These are phyloP conservation scores for Clupea harengus DNA, from an alignment of 2,113 vertebrate genomes.

Conservation along the genomic window DNA sequence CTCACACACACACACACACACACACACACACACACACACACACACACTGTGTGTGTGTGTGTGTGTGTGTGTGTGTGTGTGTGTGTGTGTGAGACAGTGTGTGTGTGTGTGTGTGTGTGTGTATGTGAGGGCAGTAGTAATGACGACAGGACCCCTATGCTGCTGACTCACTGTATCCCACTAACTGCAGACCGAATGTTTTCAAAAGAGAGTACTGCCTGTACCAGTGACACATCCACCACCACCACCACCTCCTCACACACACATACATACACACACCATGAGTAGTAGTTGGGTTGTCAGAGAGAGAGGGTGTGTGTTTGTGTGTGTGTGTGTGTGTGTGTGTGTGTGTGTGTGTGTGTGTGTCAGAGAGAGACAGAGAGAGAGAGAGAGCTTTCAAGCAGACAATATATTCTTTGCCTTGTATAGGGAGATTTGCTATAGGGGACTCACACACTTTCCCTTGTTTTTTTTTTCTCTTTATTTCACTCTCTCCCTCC, in stretches of 20 bases:
- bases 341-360: constrained; percentile 9
- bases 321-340: no score
- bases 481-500: no score
- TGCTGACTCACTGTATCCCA: constrained; percentile 63
- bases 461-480: no score
- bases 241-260: neutral
- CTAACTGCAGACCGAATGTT: constrained; percentile 34
- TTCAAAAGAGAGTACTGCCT: constrained; percentile 49
- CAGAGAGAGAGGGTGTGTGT: no score
- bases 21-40: no score
- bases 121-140: constrained; percentile 47
- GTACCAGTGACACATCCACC: constrained; percentile 57
- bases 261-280: constrained; percentile 7
- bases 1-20: no score
- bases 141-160: constrained; percentile 51
- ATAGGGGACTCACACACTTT: no score
- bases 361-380: neutral
- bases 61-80: neutral
- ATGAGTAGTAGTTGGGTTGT: no score
- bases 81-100: constrained; percentile 41
- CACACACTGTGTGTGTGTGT: neutral
- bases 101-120: constrained; percentile 43
- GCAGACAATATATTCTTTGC: no score
- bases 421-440: no score
- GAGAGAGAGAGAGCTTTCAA: no score